These are phyloP conservation scores for Bombus cullumanus DNA, from an alignment of 1,140 invertebrate genomes.

Conservation along the genomic window DNA sequence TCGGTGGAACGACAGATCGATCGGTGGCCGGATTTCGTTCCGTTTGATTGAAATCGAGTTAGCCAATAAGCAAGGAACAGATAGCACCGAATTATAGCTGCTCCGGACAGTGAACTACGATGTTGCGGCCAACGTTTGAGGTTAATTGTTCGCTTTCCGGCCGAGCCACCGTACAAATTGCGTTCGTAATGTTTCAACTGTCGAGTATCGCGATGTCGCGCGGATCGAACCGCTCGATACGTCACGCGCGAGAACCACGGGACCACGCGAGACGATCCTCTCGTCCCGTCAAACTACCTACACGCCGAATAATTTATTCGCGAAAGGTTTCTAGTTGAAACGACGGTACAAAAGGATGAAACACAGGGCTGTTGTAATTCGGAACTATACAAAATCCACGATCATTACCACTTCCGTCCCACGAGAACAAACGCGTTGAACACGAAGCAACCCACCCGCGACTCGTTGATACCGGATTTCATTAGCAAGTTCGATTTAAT, in stretches of 20 bases:
- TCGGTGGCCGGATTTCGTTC: not conserved
- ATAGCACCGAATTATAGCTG: conserved; percentile 10
- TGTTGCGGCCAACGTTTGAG: conserved; percentile 27
- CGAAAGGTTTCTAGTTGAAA: conserved; percentile 20
- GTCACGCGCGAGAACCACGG: not conserved
- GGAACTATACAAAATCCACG: conserved; percentile 9
- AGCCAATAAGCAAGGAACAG: conserved; percentile 38
- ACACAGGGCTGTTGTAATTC: conserved; percentile 14
- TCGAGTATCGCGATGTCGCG: not conserved
- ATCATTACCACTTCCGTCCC: conserved; percentile 13
- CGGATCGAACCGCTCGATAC: conserved; percentile 12
- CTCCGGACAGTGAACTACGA: conserved; percentile 20
- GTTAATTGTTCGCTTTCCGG: conserved; percentile 39
- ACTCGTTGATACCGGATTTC: conserved; percentile 73
- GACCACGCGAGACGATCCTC: not conserved
- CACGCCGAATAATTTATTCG: not conserved
- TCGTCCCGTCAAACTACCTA: not conserved
- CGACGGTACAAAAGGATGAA: not conserved
- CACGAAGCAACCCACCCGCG: conserved; percentile 27
- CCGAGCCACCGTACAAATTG: conserved; percentile 33
- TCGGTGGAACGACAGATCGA: not conserved
- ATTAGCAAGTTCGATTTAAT: conserved; percentile 76
- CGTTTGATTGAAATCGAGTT: conserved; percentile 33
- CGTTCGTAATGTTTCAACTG: conserved; percentile 24
- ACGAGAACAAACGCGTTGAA: not conserved